These are phyloP conservation scores for Emydocephalus ijimae DNA, from an alignment of 2,113 vertebrate genomes.

Conservation along the genomic window DNA sequence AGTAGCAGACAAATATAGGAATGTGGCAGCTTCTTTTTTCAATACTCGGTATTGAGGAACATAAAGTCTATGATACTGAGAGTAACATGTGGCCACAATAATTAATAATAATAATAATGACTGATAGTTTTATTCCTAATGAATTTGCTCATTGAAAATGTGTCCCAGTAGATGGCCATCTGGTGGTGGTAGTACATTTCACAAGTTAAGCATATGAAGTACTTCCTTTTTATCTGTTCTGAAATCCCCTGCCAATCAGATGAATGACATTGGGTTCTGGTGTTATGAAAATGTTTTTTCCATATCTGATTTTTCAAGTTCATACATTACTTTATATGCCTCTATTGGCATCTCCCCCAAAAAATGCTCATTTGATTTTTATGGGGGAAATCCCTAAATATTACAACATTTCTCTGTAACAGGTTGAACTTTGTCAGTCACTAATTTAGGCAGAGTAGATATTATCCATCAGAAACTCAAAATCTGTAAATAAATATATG, in stretches of 20 bases:
- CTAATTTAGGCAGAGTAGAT: background rate
- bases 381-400: background rate
- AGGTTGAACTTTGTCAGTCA: background rate
- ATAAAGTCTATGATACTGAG: background rate
- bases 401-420: background rate
- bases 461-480: background rate
- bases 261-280: background rate
- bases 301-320: background rate
- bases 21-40: background rate
- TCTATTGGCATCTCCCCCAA: background rate
- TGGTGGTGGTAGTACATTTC: background rate
- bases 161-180: background rate
- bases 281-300: background rate
- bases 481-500: background rate
- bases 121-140: background rate
- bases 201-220: background rate
- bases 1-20: background rate
- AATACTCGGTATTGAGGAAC: background rate
- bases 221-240: background rate
- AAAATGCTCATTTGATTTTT: background rate
- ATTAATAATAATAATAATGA: background rate
- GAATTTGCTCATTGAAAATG: background rate
- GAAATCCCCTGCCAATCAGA: background rate
- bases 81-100: background rate
- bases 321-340: background rate